Conservation (phyloP, 1,140 invertebrate genomes). For the Drosophila erecta region DNA sequence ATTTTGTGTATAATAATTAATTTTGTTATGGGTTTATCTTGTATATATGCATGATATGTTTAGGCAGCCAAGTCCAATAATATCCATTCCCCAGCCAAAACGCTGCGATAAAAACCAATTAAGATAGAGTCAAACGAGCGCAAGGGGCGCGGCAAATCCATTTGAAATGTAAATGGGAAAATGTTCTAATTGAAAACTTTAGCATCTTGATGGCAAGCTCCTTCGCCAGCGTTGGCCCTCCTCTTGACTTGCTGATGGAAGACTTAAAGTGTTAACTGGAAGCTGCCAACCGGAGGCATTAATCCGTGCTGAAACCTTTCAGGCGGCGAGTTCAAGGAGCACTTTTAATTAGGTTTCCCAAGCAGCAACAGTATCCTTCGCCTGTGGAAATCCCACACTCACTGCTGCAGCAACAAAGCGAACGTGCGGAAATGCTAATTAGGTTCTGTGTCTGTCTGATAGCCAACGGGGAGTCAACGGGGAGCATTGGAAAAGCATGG, state of each 20-base stretch:
- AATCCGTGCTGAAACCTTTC: conserved; percentile 45
- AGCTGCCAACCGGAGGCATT: conserved; percentile 47
- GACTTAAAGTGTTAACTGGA: conserved; percentile 72
- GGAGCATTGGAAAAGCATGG: conserved; percentile 20
- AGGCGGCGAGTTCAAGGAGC: conserved; percentile 47
- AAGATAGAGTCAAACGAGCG: conserved; percentile 46
- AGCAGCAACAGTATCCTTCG: conserved; percentile 23
- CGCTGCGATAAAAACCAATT: conserved; percentile 57
- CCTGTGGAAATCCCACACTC: conserved; percentile 35
- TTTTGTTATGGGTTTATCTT: not conserved
- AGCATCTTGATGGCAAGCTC: conserved; percentile 28
- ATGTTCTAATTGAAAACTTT: conserved; percentile 78
- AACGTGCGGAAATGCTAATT: conserved; percentile 77
- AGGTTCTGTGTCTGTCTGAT: conserved; percentile 55
- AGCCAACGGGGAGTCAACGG: conserved; percentile 17
- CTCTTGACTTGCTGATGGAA: conserved; percentile 24
- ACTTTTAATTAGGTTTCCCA: conserved; percentile 67
- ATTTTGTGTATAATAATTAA: too few relatives aligned
- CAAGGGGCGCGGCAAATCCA: conserved; percentile 65
- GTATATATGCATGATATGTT: not conserved
- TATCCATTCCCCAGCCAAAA: conserved; percentile 28
- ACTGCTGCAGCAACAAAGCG: conserved; percentile 17
- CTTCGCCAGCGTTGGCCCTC: not conserved
- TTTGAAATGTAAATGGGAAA: conserved; percentile 79
- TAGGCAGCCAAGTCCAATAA: not conserved